Base-by-base conservation (phyloP, 2,888 invertebrate genomes). In the Schrankia costaestrigalis region DNA sequence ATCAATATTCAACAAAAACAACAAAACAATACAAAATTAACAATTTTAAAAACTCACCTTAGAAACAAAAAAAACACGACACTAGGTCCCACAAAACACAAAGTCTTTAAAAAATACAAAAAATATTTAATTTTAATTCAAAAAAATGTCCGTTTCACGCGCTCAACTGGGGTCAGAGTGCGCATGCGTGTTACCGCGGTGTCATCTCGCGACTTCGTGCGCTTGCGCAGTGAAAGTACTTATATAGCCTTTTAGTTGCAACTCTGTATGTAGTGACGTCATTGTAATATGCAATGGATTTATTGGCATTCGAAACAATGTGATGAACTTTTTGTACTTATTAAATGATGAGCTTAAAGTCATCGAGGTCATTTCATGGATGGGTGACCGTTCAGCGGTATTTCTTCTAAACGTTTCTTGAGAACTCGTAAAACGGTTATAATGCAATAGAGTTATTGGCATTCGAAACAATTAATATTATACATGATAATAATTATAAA, bases 211-310 rank as follows among this genome's bases (percentile, higher is more conserved):
- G 73, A 83, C 84, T n/a, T 85, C 80, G 61, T 63, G 80, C 67
- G 81, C 72, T 58, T 57, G 60, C 41, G 34, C 46, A 73, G 86
- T 78, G 86, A 86, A 84, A 85, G 86, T 81, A 73, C 60, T 83
- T 86, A 83, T 86, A 86, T 86, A 86, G 83, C 83, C 75, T 81
- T 71, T 53, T 65, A 64, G 67, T 57, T 76, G 78, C 75, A 72
- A 62, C 58, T 51, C 55, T 63, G 63, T 67, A 61, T 43, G 61
- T 39, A 46, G 36, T 75, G 78, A 74, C 72, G 64, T 78, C 78
- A 77, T 52, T 41, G 38, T 45, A 41, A 34, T 35, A 42, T 61
- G 67, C 62, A 63, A 54, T 46, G 46, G 46, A 62, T 63, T 62
- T 61, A 60, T 57, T 42, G 54, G 31, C 47, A 34, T 31, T 36